Base-by-base conservation (phyloP, 2,113 vertebrate genomes). In the Hystrix cristata region DNA sequence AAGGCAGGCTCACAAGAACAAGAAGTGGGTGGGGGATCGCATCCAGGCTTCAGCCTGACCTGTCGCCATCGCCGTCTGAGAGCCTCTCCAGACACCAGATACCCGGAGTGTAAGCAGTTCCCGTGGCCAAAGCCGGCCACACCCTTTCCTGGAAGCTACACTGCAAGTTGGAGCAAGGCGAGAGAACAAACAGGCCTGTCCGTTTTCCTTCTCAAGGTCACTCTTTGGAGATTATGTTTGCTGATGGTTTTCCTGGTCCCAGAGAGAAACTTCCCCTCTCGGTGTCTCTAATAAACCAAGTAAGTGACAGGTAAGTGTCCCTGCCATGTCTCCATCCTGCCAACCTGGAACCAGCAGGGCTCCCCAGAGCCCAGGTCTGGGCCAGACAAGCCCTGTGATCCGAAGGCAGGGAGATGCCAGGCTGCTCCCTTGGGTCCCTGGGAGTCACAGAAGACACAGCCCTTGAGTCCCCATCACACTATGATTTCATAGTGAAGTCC, bases 81-180 rank as follows among this genome's bases (percentile, higher is more conserved):
- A n/a, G 67, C n/a, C 67, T 38, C 67, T 71, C 69, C 55, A 4
- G 0, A 31, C 74, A 9, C 69, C 55, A 4, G 0, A 31, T 67
- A 9, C 9, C 60, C 25, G 19, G 31, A 59, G 18, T n/a, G 34
- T 69, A 51, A 85, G 88, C 55, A 65, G 74, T 27, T 81, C n/a
- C 10, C 5, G 48, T 12, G 12, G 38, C 27, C 62, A 34, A 57
- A 74, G 29, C 57, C 48, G 34, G 67, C 51, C 93, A 64, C 92
- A 23, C 79, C 87, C 95, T 81, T 88, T 79, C 82, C 92, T 83
- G 94, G 94, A 93, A 96, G 87, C 59, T 27, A 23, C 43, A 31
- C 57, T 18, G n/a, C 81, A 46, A 5, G 86, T n/a, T 46, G 43
- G 74, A 53, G 64, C 64, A 59, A 15, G 51, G 19, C 71, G 43